Evolutionary conservation across 37 sponge, comb jelly and placozoan genomes (phyloP), one percentile per base, ranked within the genome.

Genomic region (Tethya wilhelma): DNA sequence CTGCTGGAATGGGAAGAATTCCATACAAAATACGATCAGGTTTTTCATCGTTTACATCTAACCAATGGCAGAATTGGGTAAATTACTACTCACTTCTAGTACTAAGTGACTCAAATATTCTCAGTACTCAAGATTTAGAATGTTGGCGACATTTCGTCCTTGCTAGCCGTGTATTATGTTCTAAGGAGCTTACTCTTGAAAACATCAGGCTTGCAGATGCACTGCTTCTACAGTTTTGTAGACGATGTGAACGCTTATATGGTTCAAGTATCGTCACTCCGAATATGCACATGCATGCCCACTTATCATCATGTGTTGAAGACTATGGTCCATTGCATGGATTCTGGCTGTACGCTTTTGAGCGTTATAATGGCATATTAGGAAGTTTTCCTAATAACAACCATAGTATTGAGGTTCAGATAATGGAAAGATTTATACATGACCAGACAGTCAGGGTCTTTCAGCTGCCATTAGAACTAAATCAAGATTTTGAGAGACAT

Each of bases 11-110:
- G 4, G 86, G 86, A 4, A 43, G 80, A 65, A 86, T 79, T 37
- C 87, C 87, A 29, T 38, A 56, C 33, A 86, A 86, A 73, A 79
- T 86, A 64, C 26, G 2, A 1, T 40, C 74, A 34, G 38, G 66
- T 29, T 78, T 64, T 46, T 65, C 67, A 17, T 6, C 37, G 4
- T 79, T 87, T 57, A 87, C 88, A 38, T 76, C 88, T 25, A 82
- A 87, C 38, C 88, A 87, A 77, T 87, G 12, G 12, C 80, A 79
- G 40, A 79, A 87, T 56, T 87, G 81, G 88, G 32, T 64, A 31
- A 58, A 67, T 7, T 59, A 82, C 38, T 88, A 58, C 56, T 82
- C 83, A 26, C 34, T 88, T 22, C 43, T 67, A 32, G 38, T 40
- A 30, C 37, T 87, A 1, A 23, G 43, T 44, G 83, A 39, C n/a